These are phyloP conservation scores for Dusona sp. DNA, from an alignment of 2,888 invertebrate genomes.

Conservation along the genomic window DNA sequence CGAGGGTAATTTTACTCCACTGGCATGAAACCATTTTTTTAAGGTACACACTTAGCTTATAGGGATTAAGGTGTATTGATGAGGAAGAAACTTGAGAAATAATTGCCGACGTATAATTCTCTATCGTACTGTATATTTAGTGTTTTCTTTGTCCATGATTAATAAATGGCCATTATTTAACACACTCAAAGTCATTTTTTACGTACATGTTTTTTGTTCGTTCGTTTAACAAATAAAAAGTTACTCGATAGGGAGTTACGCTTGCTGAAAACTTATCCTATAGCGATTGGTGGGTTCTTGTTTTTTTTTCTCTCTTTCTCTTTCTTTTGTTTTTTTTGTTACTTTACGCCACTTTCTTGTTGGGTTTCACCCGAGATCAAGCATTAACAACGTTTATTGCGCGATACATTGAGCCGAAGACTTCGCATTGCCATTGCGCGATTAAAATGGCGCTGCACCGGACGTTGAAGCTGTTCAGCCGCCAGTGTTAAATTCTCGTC, in stretches of 20 bases:
- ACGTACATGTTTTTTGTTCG: conserved; percentile 42
- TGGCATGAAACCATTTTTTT: conserved; percentile 58
- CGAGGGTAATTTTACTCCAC: conserved; percentile 34
- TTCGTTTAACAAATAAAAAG: conserved; percentile 76
- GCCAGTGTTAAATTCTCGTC: conserved; percentile 80
- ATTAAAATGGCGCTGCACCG: conserved; percentile 93
- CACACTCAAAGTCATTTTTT: conserved; percentile 64
- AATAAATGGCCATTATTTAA: conserved; percentile 76
- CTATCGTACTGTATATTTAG: conserved; percentile 71
- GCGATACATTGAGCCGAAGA: conserved; percentile 86
- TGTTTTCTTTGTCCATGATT: conserved; percentile 70
- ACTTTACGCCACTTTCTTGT: not conserved
- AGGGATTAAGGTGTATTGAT: conserved; percentile 47
- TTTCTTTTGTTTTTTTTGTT: not conserved
- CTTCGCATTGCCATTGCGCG: conserved; percentile 96
- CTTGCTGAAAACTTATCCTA: conserved; percentile 69
- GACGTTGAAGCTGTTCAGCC: conserved; percentile 81
- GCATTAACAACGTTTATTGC: conserved; percentile 83
- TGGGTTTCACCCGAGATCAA: conserved; percentile 27
- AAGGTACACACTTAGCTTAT: conserved; percentile 52
- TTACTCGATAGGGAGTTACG: conserved; percentile 75
- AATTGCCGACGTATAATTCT: conserved; percentile 66
- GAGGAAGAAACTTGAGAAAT: conserved; percentile 51
- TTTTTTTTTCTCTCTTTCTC: not conserved
- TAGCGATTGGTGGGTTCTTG: conserved; percentile 65